Conservation (phyloP, 2,113 vertebrate species). For the Mola mola region DNA sequence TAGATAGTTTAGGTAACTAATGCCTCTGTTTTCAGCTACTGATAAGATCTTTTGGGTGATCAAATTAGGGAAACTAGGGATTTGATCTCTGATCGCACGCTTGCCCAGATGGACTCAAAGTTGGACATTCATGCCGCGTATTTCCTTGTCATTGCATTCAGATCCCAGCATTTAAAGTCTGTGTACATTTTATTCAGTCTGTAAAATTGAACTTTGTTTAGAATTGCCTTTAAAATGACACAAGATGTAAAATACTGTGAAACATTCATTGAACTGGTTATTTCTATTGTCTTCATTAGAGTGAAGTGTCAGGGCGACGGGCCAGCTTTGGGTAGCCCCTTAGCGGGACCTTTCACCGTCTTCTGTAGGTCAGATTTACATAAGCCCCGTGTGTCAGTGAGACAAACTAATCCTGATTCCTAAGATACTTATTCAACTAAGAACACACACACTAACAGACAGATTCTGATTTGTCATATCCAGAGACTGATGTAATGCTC, state of each 20-base stretch:
- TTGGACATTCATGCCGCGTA: not conserved
- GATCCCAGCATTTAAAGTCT: not conserved
- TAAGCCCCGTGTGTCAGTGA: constrained; percentile 50
- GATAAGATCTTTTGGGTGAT: constrained; percentile 25
- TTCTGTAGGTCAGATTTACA: constrained; percentile 49
- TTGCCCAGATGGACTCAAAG: constrained; percentile 12
- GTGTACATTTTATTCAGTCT: not conserved
- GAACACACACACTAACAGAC: not conserved
- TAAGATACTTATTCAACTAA: constrained; percentile 35
- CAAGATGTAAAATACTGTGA: too few relatives aligned
- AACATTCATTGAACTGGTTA: too few relatives aligned
- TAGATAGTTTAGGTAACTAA: not conserved
- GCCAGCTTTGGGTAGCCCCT: constrained; percentile 3
- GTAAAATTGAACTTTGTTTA: not conserved
- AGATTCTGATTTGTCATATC: constrained; percentile 34
- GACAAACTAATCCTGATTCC: constrained; percentile 56
- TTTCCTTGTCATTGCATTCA: not conserved
- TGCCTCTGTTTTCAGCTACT: constrained; percentile 2
- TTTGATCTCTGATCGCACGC: constrained; percentile 19
- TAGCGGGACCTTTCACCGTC: constrained; percentile 7
- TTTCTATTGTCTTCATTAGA: too few relatives aligned
- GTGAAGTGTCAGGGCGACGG: constrained; percentile 1
- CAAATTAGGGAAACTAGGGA: constrained; percentile 24
- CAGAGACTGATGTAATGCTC: constrained; percentile 31
- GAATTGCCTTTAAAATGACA: not conserved